Evolutionary conservation across 2,888 invertebrate species (phyloP).

Genomic region (Osedax frankpressi): DNA sequence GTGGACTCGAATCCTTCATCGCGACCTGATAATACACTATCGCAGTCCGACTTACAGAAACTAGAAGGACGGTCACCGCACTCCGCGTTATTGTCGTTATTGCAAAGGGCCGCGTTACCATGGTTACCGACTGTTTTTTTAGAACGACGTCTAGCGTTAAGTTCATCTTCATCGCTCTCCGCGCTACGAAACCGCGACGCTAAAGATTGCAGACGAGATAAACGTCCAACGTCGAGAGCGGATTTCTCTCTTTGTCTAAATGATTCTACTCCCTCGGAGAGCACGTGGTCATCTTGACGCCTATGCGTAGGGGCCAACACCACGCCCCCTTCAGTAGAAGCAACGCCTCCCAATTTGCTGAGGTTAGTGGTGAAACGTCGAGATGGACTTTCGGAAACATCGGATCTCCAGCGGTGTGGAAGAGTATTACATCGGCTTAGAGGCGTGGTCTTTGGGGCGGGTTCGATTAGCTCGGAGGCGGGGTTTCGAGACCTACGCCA

Average conservation of each 20-base stretch:
- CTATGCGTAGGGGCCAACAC: conserved; percentile 11
- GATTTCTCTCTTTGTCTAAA: conserved; percentile 15
- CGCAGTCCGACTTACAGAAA: conserved; percentile 20
- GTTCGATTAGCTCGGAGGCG: conserved; percentile 9
- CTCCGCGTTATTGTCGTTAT: not conserved
- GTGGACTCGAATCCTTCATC: conserved; percentile 45
- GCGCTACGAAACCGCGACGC: not conserved
- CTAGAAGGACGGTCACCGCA: not conserved
- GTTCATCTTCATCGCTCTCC: conserved; percentile 8
- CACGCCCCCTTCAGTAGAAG: not conserved
- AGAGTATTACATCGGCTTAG: conserved; percentile 15
- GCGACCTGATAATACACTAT: conserved; percentile 22
- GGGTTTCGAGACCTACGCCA: conserved; percentile 14
- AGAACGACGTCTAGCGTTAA: not conserved
- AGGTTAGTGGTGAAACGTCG: not conserved
- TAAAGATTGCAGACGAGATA: conserved; percentile 15
- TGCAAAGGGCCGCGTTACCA: not conserved
- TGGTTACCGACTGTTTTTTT: not conserved
- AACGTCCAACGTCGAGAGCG: not conserved
- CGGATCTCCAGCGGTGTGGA: conserved; percentile 10
- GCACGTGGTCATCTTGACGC: conserved; percentile 10
- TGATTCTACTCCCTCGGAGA: conserved; percentile 20
- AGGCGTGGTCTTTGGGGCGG: not conserved
- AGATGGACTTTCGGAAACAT: conserved; percentile 9
- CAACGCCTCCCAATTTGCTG: not conserved